phyloP scores from a whole-genome alignment of 2,797 vertebrate genomes.

The Pseudotriccus pelzelni region DNA sequence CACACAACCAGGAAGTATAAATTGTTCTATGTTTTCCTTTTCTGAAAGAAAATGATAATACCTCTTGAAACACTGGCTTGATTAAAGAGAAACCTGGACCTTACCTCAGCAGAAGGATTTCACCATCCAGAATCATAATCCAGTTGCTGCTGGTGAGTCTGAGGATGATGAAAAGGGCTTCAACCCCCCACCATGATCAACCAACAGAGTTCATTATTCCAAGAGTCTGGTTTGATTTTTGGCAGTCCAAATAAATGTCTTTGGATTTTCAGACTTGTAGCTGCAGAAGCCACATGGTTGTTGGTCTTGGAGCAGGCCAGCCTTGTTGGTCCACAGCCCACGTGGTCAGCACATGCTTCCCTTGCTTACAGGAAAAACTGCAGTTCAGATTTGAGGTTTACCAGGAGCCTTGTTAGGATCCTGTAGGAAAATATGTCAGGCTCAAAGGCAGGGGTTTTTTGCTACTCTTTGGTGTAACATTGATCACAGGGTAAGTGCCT shows the following conservation, averaged over 20 bases:
- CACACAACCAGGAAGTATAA: neutral
- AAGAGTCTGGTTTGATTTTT: neutral
- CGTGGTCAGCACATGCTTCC: fast-evolving
- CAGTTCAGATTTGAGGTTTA: neutral
- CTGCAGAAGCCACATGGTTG: neutral
- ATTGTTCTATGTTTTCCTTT: neutral
- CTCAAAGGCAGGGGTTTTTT: neutral
- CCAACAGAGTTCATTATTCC: neutral
- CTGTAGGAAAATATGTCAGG: neutral
- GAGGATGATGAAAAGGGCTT: neutral
- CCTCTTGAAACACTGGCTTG: neutral
- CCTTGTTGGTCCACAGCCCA: neutral
- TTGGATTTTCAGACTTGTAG: neutral
- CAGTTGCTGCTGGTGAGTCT: neutral
- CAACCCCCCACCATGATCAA: neutral
- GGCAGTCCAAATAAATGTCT: neutral
- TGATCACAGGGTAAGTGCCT: neutral
- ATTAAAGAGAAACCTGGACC: neutral
- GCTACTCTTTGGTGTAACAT: neutral
- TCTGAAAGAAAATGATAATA: neutral
- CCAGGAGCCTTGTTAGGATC: neutral
- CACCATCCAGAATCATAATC: neutral
- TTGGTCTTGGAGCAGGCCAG: neutral
- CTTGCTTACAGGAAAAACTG: neutral
- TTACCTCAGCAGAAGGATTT: neutral